Base-by-base conservation (phyloP, 1,140 invertebrate species). In the Diuraphis noxia region DNA sequence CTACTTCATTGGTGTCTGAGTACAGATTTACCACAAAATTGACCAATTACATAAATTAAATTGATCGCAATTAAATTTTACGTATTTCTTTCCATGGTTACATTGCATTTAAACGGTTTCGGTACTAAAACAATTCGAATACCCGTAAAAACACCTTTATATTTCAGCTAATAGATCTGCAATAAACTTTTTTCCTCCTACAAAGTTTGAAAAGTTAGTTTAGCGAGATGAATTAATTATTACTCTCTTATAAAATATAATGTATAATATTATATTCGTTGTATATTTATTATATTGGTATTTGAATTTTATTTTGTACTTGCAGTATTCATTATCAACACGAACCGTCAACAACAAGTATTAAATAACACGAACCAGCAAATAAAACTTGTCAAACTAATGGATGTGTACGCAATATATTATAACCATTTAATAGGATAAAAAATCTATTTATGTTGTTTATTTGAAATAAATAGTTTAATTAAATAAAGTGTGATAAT, bases 1-100 rank as follows among this genome's bases (percentile, higher is more conserved):
- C 41, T 21, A 34, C n/a, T 34, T 41, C 41, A 49, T 36, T 34
- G 43, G 41, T 86, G 82, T 43, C 38, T n/a, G 82, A 84, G 82
- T 84, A 84, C 82, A 84, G 82, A 84, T 84, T 84, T 84, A 84
- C 82, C 82, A 41, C 82, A 30, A 43, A 84, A 84, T 84, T 43
- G 82, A 34, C 82, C 82, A 84, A 84, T 84, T 84, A 84, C 41
- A 84, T 34, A 43, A 84, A 84, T 84, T 43, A n/a, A 84, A 84
- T 84, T 84, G 82, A 84, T 84, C 25, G 30, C 38, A 84, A 84
- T 84, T 84, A 43, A 43, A 84, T n/a, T 43, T 34, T 25, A n/a
- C 25, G 81, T 25, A 5, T 5, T 84, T n/a, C 40, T 84, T 40
- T 9, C 23, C 4, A 40, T 41, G 25, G 21, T 41, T 13, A 38